These are phyloP conservation scores for Pelodytes ibericus DNA, from an alignment of 2,797 vertebrate species.

Conservation along the genomic window DNA sequence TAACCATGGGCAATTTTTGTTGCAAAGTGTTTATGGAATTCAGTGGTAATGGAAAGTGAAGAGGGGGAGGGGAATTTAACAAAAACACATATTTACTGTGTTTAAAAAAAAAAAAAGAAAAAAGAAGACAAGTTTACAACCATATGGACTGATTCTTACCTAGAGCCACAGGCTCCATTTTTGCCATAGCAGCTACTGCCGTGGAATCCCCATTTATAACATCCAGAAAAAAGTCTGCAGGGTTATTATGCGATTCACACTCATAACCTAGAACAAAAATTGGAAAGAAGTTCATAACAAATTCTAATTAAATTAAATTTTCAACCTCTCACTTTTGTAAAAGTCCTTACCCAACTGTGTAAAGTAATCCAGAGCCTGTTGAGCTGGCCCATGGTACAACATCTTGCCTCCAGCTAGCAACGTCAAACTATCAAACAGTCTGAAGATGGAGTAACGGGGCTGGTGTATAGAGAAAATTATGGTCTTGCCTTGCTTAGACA, in stretches of 20 bases:
- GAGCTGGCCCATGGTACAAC: conserved; percentile 85
- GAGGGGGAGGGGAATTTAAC: too few species aligned
- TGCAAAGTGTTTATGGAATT: too few species aligned
- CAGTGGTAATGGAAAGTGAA: too few species aligned
- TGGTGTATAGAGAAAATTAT: conserved; percentile 96
- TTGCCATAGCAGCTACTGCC: conserved; percentile 64
- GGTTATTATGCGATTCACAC: conserved; percentile 90
- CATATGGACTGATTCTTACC: too few species aligned
- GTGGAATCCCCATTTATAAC: conserved; percentile 86
- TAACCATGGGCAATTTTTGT: too few species aligned
- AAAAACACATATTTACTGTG: too few species aligned
- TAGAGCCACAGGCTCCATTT: conserved; percentile 56
- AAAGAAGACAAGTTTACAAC: too few species aligned
- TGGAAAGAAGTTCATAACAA: neutral
- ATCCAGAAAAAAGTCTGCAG: conserved; percentile 93
- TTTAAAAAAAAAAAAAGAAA: too few species aligned
- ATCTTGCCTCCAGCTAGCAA: conserved; percentile 84
- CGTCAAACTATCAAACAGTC: conserved; percentile 85
- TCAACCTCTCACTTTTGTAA: neutral
- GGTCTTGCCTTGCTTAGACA: conserved; percentile 83
- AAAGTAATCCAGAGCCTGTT: conserved; percentile 81
- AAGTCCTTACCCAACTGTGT: conserved; percentile 74
- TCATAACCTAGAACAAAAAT: conserved; percentile 73
- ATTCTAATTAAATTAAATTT: neutral
- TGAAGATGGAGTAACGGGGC: conserved; percentile 92